phyloP scores from a whole-genome alignment of 2,888 invertebrate genomes.

The Macrosiphum euphorbiae region DNA sequence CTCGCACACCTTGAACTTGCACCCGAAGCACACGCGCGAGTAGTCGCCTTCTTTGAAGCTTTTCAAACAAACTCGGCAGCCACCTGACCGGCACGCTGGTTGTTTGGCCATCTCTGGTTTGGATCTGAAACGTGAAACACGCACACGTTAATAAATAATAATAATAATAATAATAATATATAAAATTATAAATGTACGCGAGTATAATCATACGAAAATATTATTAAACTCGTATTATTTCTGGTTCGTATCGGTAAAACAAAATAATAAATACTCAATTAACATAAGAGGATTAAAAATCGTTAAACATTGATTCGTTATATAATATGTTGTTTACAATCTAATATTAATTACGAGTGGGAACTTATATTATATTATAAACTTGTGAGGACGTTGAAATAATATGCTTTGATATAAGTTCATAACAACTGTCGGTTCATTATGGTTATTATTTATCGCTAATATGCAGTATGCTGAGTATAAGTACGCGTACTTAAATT shows the following conservation, averaged over 20 bases:
- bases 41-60: conserved; percentile 90
- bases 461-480: background rate
- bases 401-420: background rate
- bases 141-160: background rate
- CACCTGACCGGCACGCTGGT: conserved; percentile 82
- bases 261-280: background rate
- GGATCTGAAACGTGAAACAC: background rate
- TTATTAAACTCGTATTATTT: background rate
- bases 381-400: background rate
- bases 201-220: background rate
- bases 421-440: background rate
- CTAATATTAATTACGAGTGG: background rate
- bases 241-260: background rate
- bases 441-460: background rate
- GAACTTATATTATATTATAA: background rate
- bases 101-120: conserved; percentile 68
- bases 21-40: conserved; percentile 89
- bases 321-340: background rate
- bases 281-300: background rate
- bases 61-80: conserved; percentile 87
- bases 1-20: conserved; percentile 91
- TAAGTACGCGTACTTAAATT: background rate
- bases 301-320: background rate
- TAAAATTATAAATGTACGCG: background rate
- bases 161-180: background rate